Base-by-base conservation (phyloP, 2,797 vertebrate species). In the Sphenopsis melanotis region DNA sequence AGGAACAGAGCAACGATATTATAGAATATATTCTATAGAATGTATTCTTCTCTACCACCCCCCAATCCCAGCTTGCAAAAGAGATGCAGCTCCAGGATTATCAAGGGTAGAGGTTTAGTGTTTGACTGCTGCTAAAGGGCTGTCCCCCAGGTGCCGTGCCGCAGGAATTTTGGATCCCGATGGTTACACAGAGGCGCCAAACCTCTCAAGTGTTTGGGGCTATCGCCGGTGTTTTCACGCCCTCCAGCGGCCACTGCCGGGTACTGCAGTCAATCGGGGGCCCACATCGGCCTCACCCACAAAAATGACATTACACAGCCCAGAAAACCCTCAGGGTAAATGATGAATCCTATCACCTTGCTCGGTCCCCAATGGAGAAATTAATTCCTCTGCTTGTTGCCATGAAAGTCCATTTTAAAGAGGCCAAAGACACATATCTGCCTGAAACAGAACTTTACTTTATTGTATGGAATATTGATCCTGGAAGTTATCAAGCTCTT, bases 231-330 rank as follows among this genome's bases (percentile, higher is more conserved):
- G 41, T 10, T 86, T 47, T 68, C 68, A 13, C 96, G 77, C 97
- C 98, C 96, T 49, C 98, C 97, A 96, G 96, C 44, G 97, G 97
- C 66, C 63, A 78, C 30, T 27, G 10, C 7, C 11, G 5, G 55
- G 47, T 11, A 79, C 52, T 90, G 76, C 74, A 4, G 46, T 18
- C 69, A 21, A 1, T 4, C 27, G 49, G 27, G 27, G 3, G 16
- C 49, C 16, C 27, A 2, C 49, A 6, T 10, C 1, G 11, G 13
- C 30, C 32, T 49, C 4, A 2, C 9, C 27, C 44, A 37, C 37
- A 36, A 42, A 47, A 23, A 6, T 8, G 6, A n/a, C 32, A 46
- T 15, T 23, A 53, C 2, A 15, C 46, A 57, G 16, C 9, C 27
- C 12, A 71, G 15, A 29, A 69, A 87, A 16, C 4, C 57, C 56